These are phyloP conservation scores for Pedetes capensis DNA, from an alignment of 2,113 vertebrate genomes.

Conservation along the genomic window DNA sequence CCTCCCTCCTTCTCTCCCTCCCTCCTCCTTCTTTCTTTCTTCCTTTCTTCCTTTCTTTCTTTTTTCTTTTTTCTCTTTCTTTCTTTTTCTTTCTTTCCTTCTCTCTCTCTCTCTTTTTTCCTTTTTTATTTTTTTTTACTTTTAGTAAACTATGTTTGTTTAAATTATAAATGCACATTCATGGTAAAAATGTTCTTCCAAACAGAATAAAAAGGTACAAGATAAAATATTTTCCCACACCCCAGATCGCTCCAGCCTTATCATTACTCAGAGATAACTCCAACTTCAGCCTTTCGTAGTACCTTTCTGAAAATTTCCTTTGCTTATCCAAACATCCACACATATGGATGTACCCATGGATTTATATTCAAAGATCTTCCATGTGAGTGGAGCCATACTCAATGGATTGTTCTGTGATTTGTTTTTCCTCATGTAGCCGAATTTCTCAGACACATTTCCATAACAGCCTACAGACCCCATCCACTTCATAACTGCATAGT, in stretches of 20 bases:
- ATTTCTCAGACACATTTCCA: background rate
- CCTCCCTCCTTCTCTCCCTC: background rate
- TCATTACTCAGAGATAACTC: background rate
- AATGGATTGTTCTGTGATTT: accelerated
- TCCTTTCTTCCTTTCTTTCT: background rate
- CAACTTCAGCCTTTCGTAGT: background rate
- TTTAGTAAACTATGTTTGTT: background rate
- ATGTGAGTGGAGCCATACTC: accelerated
- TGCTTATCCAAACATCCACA: background rate
- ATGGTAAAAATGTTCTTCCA: background rate
- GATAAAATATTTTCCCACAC: background rate
- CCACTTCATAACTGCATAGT: too few species aligned
- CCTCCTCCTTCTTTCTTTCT: background rate
- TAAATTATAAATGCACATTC: background rate
- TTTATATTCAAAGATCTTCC: background rate
- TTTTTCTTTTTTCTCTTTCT: too few species aligned
- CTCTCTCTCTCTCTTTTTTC: too few species aligned
- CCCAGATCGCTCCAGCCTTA: too few species aligned
- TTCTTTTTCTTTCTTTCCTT: background rate
- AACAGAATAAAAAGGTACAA: background rate
- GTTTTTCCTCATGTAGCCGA: background rate
- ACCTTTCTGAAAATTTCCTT: background rate
- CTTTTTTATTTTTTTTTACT: background rate
- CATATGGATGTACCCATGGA: background rate
- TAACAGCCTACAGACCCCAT: background rate